phyloP scores from a whole-genome alignment of 2,113 vertebrate species.

The Cyprinodon tularosa region DNA sequence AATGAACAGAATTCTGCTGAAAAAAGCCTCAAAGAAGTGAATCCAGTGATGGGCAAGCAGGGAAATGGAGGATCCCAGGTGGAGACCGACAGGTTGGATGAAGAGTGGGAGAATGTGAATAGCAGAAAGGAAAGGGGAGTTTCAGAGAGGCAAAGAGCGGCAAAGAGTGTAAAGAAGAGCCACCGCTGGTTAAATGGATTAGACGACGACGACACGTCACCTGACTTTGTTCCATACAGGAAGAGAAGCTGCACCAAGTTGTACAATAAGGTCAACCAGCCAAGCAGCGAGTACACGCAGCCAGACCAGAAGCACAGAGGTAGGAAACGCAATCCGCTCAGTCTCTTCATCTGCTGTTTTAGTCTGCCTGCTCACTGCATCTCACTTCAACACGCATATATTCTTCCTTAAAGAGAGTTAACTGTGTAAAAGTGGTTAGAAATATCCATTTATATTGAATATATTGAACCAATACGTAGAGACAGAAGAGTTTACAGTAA shows the following conservation, averaged over 20 bases:
- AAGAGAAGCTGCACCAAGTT: conserved; percentile 19
- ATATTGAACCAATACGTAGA: too few species aligned
- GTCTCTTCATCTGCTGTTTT: neutral
- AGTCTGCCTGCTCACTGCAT: too few species aligned
- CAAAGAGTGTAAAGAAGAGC: conserved; percentile 26
- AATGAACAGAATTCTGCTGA: neutral
- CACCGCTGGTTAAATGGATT: neutral
- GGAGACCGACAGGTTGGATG: fast-evolving
- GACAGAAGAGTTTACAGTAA: too few species aligned
- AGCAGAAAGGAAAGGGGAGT: neutral
- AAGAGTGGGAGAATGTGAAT: neutral
- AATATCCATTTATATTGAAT: too few species aligned
- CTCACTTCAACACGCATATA: too few species aligned
- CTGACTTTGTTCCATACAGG: conserved; percentile 25
- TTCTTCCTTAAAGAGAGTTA: too few species aligned
- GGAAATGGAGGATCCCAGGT: neutral
- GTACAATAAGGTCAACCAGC: conserved; percentile 12
- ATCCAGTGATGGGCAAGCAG: neutral
- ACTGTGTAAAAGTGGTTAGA: too few species aligned
- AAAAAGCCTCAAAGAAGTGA: neutral
- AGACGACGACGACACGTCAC: neutral
- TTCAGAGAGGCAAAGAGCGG: conserved; percentile 20
- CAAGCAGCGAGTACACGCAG: conserved; percentile 35
- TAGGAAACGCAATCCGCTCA: neutral
- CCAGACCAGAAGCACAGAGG: conserved; percentile 68